phyloP scores from a whole-genome alignment of 2,888 invertebrate genomes.

The Nasonia oneida region DNA sequence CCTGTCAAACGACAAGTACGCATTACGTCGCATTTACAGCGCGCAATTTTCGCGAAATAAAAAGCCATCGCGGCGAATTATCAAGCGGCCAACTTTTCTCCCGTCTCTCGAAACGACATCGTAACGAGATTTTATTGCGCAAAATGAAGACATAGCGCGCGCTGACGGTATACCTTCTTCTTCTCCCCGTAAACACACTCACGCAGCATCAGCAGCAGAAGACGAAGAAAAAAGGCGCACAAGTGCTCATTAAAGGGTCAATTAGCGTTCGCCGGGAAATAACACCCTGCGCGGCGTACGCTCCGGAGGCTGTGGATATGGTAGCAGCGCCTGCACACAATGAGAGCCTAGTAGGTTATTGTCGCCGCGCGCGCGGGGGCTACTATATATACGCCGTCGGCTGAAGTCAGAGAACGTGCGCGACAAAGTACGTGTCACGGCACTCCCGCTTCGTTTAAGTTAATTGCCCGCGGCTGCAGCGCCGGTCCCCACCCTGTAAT shows the following conservation, averaged over 20 bases:
- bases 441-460: slow-evolving; percentile 75
- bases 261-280: slow-evolving; percentile 52
- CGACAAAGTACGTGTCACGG: slow-evolving; percentile 77
- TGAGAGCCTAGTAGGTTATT: slow-evolving; percentile 15
- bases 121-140: slow-evolving; percentile 58
- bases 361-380: slow-evolving; percentile 15
- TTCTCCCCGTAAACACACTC: background rate
- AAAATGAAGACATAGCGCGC: slow-evolving; percentile 51
- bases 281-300: slow-evolving; percentile 26
- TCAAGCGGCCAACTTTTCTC: slow-evolving; percentile 21
- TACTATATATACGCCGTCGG: slow-evolving; percentile 60
- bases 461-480: slow-evolving; percentile 69
- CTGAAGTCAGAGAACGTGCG: slow-evolving; percentile 72
- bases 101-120: slow-evolving; percentile 40
- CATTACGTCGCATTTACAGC: slow-evolving; percentile 9
- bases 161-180: background rate
- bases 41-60: slow-evolving; percentile 34
- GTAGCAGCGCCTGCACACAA: slow-evolving; percentile 8
- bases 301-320: background rate
- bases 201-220: slow-evolving; percentile 6
- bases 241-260: slow-evolving; percentile 53
- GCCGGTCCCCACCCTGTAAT: slow-evolving; percentile 63
- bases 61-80: slow-evolving; percentile 33
- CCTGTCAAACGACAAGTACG: slow-evolving; percentile 1
- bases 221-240: slow-evolving; percentile 10